phyloP scores from a whole-genome alignment of 2,113 vertebrate genomes.

The Anhinga anhinga region DNA sequence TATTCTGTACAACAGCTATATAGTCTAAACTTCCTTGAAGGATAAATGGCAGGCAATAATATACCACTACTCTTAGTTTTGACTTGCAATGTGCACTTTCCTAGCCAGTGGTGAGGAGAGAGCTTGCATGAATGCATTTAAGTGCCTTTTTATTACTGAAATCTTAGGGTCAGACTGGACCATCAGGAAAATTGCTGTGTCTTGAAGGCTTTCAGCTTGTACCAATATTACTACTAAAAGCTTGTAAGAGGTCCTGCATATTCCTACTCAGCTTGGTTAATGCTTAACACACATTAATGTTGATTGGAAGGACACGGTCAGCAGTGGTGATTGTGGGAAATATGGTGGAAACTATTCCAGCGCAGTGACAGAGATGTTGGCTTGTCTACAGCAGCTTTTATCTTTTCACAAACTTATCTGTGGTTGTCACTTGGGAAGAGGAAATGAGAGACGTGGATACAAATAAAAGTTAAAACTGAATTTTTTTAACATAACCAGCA shows the following conservation, averaged over 20 bases:
- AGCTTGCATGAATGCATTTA: neutral
- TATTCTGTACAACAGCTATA: neutral
- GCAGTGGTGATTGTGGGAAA: neutral
- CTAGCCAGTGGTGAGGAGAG: neutral
- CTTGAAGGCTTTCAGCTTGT: neutral
- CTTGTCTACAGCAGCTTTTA: neutral
- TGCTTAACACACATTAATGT: rapidly evolving
- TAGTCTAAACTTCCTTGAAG: neutral
- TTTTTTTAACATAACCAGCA: neutral
- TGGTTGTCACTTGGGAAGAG: neutral
- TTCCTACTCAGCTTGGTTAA: neutral
- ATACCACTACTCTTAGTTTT: neutral
- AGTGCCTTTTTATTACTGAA: neutral
- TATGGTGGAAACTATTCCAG: neutral
- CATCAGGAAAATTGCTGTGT: neutral
- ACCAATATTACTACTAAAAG: no score
- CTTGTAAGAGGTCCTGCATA: neutral
- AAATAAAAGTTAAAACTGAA: neutral
- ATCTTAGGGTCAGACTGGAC: neutral
- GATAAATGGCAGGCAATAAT: neutral
- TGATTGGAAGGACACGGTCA: neutral
- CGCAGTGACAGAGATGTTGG: neutral
- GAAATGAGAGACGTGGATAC: neutral
- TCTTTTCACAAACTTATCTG: neutral
- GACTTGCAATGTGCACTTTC: neutral